phyloP scores from a whole-genome alignment of 2,888 invertebrate species.

The Tetanocera ferruginea region DNA sequence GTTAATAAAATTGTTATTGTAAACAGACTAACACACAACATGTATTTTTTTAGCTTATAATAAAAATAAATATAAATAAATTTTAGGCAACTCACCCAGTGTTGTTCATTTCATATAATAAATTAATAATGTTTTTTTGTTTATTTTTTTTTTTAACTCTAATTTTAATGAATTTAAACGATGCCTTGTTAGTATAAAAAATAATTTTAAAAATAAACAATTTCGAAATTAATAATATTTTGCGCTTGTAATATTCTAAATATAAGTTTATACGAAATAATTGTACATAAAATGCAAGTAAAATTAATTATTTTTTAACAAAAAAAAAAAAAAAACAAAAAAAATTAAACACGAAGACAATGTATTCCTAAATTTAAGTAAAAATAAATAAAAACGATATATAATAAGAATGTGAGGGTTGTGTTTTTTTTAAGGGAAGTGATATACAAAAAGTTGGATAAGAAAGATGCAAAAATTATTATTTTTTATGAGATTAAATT shows the following conservation, averaged over 20 bases:
- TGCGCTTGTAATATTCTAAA: not conserved
- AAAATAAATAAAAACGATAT: not conserved
- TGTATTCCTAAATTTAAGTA: not conserved
- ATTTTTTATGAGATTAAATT: too few species aligned
- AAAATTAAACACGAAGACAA: not conserved
- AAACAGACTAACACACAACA: not conserved
- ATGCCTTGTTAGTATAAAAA: not conserved
- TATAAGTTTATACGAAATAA: slow-evolving; percentile 22
- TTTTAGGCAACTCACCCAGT: slow-evolving; percentile 13
- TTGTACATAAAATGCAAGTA: slow-evolving; percentile 11
- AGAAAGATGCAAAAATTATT: too few species aligned
- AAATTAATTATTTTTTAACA: not conserved
- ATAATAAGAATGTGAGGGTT: not conserved
- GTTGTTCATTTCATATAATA: slow-evolving; percentile 12
- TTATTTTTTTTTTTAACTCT: not conserved
- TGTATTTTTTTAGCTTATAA: not conserved
- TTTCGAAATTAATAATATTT: not conserved
- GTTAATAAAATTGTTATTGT: not conserved
- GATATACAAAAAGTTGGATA: too few species aligned
- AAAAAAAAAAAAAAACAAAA: not conserved
- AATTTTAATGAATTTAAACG: slow-evolving; percentile 1
- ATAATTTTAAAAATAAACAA: not conserved
- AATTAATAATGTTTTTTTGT: slow-evolving; percentile 3
- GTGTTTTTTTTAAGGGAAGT: too few species aligned
- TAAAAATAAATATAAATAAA: not conserved